Evolutionary conservation across 2,888 invertebrate species (phyloP), one percentile per base, ranked within the genome.

Genomic region (Lymantria dispar): DNA sequence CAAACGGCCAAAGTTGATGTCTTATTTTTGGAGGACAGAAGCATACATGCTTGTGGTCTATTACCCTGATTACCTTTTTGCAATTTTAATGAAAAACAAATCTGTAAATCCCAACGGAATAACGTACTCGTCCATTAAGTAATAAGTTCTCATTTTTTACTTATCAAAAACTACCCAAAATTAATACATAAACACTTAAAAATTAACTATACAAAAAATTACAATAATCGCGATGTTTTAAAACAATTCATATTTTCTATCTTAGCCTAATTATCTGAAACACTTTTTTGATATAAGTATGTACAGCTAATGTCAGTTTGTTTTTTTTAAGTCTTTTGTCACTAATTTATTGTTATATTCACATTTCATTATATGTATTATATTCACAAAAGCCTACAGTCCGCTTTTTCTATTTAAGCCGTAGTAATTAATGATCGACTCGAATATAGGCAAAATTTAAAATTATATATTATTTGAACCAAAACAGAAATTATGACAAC

Each of bases 141-240:
- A 68, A 78, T 76, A 77, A 78, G 62, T 79, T 82, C 79, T 84
- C 75, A 83, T 87, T 87, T 81, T 83, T 87, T 83, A 87, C 86
- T 88, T 90, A 90, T 90, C 87, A 90, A 91, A 91, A 91, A 88
- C 91, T 91, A 90, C 91, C 72, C 76, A 73, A 85, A 85, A 82
- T 79, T 66, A 86, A 80, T 78, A 83, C 73, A 79, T 78, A 61
- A 33, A 78, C 71, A 81, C 83, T 83, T 85, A 84, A 82, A 77
- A 83, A 66, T 9, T 82, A 86, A 85, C 79, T 85, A 80, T 90
- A 87, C 86, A 88, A 84, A 86, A 83, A 83, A 83, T 83, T 85
- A 85, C 85, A 87, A 87, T 84, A 75, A 70, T 74, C 72, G 73
- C 70, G 71, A 73, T 75, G 73, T 71, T 74, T 79, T 72, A 76